Base-by-base conservation (phyloP, 64 coral and sea anemone genomes). In the Hydrozoanthus tunicans region DNA sequence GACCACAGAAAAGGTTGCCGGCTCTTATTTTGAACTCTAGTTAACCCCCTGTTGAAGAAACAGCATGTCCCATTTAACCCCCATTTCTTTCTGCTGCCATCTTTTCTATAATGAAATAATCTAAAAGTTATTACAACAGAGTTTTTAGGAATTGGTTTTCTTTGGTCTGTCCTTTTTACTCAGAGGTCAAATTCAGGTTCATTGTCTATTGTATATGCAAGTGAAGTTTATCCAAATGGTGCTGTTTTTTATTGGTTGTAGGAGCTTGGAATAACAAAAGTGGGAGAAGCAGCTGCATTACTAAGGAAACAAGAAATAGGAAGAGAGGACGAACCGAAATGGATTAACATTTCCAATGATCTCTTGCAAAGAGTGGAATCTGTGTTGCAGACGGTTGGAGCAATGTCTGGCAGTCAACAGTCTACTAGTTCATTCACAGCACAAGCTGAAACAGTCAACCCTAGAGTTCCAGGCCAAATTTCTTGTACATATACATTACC, bases 281-380 rank as follows among this genome's bases (percentile, higher is more conserved):
- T 70, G 60, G 84, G 84, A 74, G 91, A 89, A 68, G 80, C 88
- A 70, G 83, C 91, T 13, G 89, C 64, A 56, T 54, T 90, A 32
- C 65, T 92, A 65, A 96, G 90, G 77, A 96, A 93, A 86, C 91
- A 96, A 93, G 94, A 92, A 69, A 85, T 96, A 11, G 73, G 92
- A 62, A 96, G 79, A 83, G 92, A 93, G 61, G 94, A 96, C 72
- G 94, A 96, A 93, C 94, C 94, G 15, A 84, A 93, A 59, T 93
- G 89, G 81, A 91, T 96, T 80, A 73, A 85, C 56, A 81, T 96
- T 59, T 77, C 76, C 51, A 83, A 96, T 6, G 68, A 88, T 66
- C 69, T 79, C 58, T 68, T 96, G n/a, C 58, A 59, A 14, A 90
- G 70, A 60, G 53, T 96, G 64, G 94, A 96, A 13, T 79, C 81